Evolutionary conservation across 2,888 invertebrate species (phyloP).

Genomic region (Scaptomyza tumidula): DNA sequence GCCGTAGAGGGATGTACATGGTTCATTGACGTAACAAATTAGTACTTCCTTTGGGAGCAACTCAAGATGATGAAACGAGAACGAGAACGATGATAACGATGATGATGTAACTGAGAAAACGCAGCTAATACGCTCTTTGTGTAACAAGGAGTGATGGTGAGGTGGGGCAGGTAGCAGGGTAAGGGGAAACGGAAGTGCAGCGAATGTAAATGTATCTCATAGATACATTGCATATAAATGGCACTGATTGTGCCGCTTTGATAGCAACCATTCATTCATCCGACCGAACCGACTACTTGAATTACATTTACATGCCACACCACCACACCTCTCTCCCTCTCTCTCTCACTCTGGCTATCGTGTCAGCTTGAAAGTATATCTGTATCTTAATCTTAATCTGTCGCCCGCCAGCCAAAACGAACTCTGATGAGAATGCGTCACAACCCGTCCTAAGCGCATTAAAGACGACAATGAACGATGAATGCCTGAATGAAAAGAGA

Average conservation of each 20-base stretch:
- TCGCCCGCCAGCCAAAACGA: constrained; percentile 44
- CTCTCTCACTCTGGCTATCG: not conserved
- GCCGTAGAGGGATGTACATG: constrained; percentile 44
- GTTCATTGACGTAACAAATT: constrained; percentile 83
- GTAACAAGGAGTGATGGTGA: not conserved
- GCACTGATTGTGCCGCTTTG: constrained; percentile 63
- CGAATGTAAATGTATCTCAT: constrained; percentile 33
- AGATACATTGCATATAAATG: constrained; percentile 66
- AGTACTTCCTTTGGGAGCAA: constrained; percentile 77
- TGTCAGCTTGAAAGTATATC: not conserved
- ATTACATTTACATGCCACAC: constrained; percentile 61
- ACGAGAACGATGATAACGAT: constrained; percentile 18
- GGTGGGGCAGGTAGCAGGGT: constrained; percentile 47
- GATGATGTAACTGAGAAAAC: constrained; percentile 59
- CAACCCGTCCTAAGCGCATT: constrained; percentile 66
- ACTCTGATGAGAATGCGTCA: constrained; percentile 26
- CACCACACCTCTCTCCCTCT: constrained; percentile 8
- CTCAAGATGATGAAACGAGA: constrained; percentile 12
- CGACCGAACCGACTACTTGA: constrained; percentile 54
- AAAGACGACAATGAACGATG: constrained; percentile 36
- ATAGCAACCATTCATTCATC: constrained; percentile 39
- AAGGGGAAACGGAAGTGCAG: constrained; percentile 51
- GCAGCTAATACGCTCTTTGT: constrained; percentile 49
- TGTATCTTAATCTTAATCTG: constrained; percentile 14
- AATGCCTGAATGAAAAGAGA: constrained; percentile 21